A percentile compares a stretch with the other conserved stretches of the same genome.
Evolutionary conservation across 2,888 invertebrate genomes (phyloP).

Genomic region (Lasioglossum lativentre): DNA sequence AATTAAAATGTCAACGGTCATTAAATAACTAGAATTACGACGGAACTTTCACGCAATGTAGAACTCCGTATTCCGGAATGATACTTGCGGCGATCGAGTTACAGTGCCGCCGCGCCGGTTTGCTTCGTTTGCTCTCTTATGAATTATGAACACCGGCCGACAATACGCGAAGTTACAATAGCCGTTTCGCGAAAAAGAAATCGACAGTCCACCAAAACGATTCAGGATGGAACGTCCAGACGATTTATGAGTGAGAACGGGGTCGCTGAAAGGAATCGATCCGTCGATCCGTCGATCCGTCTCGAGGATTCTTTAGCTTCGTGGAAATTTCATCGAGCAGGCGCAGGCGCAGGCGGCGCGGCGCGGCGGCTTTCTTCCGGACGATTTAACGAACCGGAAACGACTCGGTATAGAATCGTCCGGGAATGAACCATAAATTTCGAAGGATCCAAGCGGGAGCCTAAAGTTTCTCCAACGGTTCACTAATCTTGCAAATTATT

Average conservation of each 20-base stretch:
- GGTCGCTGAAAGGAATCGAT: conserved; percentile 51
- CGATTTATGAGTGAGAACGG: conserved; percentile 67
- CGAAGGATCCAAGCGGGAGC: conserved; percentile 15
- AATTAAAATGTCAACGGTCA: background rate
- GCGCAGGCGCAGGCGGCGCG: conserved; percentile 18
- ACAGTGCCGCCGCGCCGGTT: background rate
- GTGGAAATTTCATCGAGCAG: conserved; percentile 50
- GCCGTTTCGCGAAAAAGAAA: background rate
- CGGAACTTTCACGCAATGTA: background rate
- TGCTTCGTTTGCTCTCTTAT: background rate
- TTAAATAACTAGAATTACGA: background rate
- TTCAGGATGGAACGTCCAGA: conserved; percentile 23
- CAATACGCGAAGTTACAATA: background rate
- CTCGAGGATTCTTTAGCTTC: conserved; percentile 26
- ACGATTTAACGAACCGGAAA: conserved; percentile 67
- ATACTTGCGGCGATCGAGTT: background rate
- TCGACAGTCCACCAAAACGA: conserved; percentile 10
- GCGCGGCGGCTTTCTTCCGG: conserved; percentile 58
- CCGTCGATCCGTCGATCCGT: conserved; percentile 29
- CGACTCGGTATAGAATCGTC: conserved; percentile 32
- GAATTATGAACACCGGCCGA: background rate
- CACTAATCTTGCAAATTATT: conserved; percentile 49
- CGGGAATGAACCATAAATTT: conserved; percentile 49
- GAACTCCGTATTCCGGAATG: background rate
- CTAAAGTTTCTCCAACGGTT: conserved; percentile 57